Conservation (phyloP, 2,888 invertebrate species). For the Nomada flava region DNA sequence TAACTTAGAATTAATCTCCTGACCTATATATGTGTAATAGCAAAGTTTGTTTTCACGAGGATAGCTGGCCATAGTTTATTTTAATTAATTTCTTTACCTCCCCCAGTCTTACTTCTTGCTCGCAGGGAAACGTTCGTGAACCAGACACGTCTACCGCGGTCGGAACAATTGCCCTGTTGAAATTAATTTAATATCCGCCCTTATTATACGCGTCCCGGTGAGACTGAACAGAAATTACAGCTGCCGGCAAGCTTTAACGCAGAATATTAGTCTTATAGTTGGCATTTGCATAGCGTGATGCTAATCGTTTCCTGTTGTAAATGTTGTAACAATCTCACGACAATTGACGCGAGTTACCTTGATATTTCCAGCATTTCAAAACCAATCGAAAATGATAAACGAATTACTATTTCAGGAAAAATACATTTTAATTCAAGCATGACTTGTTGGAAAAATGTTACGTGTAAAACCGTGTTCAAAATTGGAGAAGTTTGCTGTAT, state of each 20-base stretch:
- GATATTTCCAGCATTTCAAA: no score
- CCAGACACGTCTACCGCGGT: neutral
- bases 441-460: no score
- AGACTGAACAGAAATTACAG: neutral
- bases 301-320: neutral
- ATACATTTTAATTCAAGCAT: no score
- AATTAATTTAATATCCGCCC: slow-evolving; percentile 33
- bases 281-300: neutral
- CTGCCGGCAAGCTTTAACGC: neutral
- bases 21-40: slow-evolving; percentile 10
- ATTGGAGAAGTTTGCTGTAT: no score
- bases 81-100: slow-evolving; percentile 55
- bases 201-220: slow-evolving; percentile 19
- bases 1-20: slow-evolving; percentile 58
- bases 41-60: slow-evolving; percentile 32
- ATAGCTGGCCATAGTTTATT: slow-evolving; percentile 48
- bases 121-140: neutral
- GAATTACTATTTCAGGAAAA: no score
- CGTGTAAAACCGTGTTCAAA: no score
- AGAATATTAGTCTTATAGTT: neutral
- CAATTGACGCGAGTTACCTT: neutral
- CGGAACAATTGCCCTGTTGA: slow-evolving; percentile 7
- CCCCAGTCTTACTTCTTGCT: neutral
- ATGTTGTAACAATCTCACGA: neutral
- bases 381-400: no score